A percentile compares a stretch with the other conserved stretches of the same genome.
phyloP scores from a whole-genome alignment of 2,888 invertebrate species.

The Balanococcus diminutus region DNA sequence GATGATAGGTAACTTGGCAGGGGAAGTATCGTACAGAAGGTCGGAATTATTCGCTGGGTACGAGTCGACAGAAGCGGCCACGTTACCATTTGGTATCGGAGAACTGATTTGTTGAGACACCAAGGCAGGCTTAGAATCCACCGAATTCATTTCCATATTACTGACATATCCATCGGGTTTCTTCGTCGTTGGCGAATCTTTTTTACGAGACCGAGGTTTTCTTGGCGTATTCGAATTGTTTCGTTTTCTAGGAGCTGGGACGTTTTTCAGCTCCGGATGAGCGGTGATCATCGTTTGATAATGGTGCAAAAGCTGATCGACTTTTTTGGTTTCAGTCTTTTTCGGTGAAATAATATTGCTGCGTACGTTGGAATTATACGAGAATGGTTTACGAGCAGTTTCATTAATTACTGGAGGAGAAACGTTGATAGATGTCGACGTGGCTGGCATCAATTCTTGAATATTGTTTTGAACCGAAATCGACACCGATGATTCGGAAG shows the following conservation, averaged over 20 bases:
- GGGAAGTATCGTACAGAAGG: neutral
- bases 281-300: neutral
- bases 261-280: neutral
- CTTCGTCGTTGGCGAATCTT: neutral
- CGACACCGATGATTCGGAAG: too few relatives aligned
- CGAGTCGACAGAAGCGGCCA: neutral
- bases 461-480: neutral
- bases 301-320: neutral
- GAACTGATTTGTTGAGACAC: neutral
- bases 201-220: slow-evolving; percentile 1
- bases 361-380: neutral
- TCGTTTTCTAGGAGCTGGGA: slow-evolving; percentile 23
- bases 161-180: neutral
- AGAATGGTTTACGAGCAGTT: neutral
- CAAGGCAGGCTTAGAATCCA: neutral
- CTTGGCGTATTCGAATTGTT: neutral
- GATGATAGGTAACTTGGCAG: neutral
- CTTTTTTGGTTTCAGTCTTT: neutral
- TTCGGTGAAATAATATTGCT: neutral
- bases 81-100: neutral
- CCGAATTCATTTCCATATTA: neutral
- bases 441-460: neutral
- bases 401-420: neutral
- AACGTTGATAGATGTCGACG: neutral
- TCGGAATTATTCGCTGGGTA: neutral